These are phyloP conservation scores for Arremon aurantiirostris DNA, from an alignment of 2,797 vertebrate species.

Conservation along the genomic window DNA sequence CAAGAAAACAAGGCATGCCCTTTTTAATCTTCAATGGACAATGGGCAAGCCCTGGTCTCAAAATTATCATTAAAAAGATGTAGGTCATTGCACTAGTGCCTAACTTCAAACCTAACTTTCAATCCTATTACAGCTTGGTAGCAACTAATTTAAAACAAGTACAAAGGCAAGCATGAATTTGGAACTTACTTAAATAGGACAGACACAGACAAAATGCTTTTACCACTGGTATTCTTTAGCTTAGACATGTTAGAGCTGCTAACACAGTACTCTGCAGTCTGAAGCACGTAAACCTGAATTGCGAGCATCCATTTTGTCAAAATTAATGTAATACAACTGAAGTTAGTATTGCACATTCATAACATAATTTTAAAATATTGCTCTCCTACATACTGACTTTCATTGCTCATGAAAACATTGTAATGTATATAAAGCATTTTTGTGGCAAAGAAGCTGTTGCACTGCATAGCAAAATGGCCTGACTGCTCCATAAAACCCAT, in stretches of 20 bases:
- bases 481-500: conserved; percentile 62
- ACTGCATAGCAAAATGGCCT: conserved; percentile 65
- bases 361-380: conserved; percentile 54
- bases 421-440: conserved; percentile 69
- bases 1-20: conserved; percentile 49
- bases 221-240: conserved; percentile 12
- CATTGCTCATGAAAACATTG: conserved; percentile 56
- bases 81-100: neutral
- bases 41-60: neutral
- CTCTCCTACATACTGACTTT: conserved; percentile 47
- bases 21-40: conserved; percentile 24
- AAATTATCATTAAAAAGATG: conserved; percentile 14
- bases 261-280: conserved; percentile 31
- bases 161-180: conserved; percentile 31
- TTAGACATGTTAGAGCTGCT: conserved; percentile 12
- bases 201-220: neutral
- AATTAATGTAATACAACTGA: conserved; percentile 57
- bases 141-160: neutral
- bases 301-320: conserved; percentile 52
- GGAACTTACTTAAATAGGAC: neutral
- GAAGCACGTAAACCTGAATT: conserved; percentile 8
- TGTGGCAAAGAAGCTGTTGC: conserved; percentile 71
- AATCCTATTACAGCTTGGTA: neutral
- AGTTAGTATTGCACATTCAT: conserved; percentile 59
- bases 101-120: neutral